A percentile compares a stretch with the other conserved stretches of the same genome.
These are phyloP conservation scores for Chironomus tepperi DNA, from an alignment of 1,140 invertebrate species.

Conservation along the genomic window DNA sequence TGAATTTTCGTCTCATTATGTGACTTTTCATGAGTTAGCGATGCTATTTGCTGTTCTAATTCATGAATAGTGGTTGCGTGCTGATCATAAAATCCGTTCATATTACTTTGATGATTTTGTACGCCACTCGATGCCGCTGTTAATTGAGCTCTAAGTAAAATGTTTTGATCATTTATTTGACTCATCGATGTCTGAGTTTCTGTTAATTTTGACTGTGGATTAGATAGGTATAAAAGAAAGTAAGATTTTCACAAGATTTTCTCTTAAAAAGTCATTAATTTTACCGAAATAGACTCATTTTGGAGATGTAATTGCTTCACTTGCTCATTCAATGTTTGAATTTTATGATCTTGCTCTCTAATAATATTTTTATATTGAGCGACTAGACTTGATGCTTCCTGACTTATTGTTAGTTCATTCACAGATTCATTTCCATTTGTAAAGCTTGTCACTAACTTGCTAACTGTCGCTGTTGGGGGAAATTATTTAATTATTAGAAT, in stretches of 20 bases:
- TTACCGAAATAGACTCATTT: conserved; percentile 47
- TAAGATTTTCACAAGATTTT: background rate
- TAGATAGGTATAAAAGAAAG: conserved; percentile 45
- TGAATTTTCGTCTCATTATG: background rate
- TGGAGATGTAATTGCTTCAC: conserved; percentile 45
- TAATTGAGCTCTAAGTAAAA: conserved; percentile 69
- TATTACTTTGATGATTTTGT: background rate
- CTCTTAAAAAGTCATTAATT: background rate
- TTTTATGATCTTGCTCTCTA: conserved; percentile 70
- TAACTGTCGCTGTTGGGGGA: conserved; percentile 30
- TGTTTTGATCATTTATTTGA: conserved; percentile 80
- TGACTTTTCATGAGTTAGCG: conserved; percentile 15
- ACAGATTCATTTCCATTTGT: conserved; percentile 41
- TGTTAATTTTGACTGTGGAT: background rate
- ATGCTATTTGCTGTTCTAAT: conserved; percentile 31
- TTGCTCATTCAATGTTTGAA: conserved; percentile 53
- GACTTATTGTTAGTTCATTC: conserved; percentile 43
- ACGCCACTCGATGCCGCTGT: conserved; percentile 32
- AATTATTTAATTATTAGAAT: too few species aligned
- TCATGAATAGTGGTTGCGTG: conserved; percentile 30
- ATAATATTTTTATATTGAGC: conserved; percentile 84
- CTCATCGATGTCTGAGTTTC: conserved; percentile 62
- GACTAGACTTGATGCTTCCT: conserved; percentile 50
- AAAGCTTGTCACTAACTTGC: conserved; percentile 35
- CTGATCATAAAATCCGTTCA: conserved; percentile 17